Percentiles rank a stretch among this genome's conserved stretches.
phyloP scores from a whole-genome alignment of 2,113 vertebrate species.

The Oncorhynchus clarkii region DNA sequence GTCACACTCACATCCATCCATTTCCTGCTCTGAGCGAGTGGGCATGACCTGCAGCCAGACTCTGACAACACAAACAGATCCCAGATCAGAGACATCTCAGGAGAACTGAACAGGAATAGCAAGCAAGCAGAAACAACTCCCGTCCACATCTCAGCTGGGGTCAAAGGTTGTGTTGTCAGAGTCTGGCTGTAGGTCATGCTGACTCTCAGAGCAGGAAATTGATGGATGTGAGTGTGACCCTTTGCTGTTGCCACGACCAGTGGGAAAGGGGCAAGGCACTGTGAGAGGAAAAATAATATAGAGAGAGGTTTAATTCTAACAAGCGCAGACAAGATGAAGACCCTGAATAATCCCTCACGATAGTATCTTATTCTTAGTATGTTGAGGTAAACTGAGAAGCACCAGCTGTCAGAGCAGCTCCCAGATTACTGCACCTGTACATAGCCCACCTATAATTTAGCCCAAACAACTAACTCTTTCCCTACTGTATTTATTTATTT shows the following conservation, averaged over 20 bases:
- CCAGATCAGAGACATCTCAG: neutral
- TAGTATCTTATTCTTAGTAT: neutral
- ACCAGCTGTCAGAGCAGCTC: too few relatives aligned
- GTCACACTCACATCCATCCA: neutral
- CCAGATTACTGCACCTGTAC: too few relatives aligned
- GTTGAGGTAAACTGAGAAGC: too few relatives aligned
- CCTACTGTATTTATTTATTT: too few relatives aligned
- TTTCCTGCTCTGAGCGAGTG: too few relatives aligned
- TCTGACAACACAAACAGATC: neutral
- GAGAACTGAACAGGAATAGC: neutral
- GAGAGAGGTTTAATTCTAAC: too few relatives aligned
- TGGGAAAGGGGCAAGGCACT: neutral
- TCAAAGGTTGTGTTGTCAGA: neutral
- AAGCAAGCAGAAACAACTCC: neutral
- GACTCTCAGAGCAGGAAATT: neutral
- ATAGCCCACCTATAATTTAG: too few relatives aligned
- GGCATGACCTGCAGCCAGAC: neutral
- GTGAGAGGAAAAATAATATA: neutral
- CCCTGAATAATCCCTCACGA: too few relatives aligned
- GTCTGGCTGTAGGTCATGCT: constrained; percentile 4
- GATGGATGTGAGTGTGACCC: neutral
- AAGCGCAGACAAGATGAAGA: too few relatives aligned
- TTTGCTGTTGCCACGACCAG: constrained; percentile 13
- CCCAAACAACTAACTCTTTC: too few relatives aligned
- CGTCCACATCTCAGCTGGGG: neutral